Percentiles rank a stretch among this genome's conserved stretches.
phyloP scores from a whole-genome alignment of 2,113 vertebrate genomes.

The Carollia perspicillata region DNA sequence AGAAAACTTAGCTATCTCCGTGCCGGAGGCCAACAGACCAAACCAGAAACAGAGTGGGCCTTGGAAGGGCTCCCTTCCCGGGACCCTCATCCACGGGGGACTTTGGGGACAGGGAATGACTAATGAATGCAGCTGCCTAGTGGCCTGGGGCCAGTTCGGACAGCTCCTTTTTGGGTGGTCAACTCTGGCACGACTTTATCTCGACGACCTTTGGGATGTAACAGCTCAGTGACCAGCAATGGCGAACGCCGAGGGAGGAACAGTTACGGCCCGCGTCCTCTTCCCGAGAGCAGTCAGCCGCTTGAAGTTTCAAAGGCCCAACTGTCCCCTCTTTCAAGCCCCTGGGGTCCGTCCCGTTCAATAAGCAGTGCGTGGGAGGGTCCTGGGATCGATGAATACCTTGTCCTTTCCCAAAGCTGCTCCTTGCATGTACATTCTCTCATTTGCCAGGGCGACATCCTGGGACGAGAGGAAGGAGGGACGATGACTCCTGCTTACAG shows the following conservation, averaged over 20 bases:
- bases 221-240: neutral
- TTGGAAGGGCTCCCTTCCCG: neutral
- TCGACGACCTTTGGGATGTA: neutral
- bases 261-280: fast-evolving
- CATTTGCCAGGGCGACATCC: neutral
- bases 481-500: neutral
- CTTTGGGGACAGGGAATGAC: neutral
- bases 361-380: neutral
- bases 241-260: fast-evolving
- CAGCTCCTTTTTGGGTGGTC: neutral
- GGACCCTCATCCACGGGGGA: neutral
- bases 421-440: fast-evolving
- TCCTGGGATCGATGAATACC: neutral
- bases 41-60: neutral
- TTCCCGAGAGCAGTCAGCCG: neutral
- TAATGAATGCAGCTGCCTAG: neutral
- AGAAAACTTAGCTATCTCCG: neutral
- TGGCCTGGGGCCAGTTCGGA: neutral
- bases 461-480: neutral
- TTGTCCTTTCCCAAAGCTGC: neutral
- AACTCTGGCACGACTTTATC: neutral
- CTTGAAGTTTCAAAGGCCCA: neutral
- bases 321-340: neutral
- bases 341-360: neutral
- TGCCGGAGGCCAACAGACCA: neutral